Evolutionary conservation across 2,888 invertebrate genomes (phyloP).

Genomic region (Xylota segnis): DNA sequence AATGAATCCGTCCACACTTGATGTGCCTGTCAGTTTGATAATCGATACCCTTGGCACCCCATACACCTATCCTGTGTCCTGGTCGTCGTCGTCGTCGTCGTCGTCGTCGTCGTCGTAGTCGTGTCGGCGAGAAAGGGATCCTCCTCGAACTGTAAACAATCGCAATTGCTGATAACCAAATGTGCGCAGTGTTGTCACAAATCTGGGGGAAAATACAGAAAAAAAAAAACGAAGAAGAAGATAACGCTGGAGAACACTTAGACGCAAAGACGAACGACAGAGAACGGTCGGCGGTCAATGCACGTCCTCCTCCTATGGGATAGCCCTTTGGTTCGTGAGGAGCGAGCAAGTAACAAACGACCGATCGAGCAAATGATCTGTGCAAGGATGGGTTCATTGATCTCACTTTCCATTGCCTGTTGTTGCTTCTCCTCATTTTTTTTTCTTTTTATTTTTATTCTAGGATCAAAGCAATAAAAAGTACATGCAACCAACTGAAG

Average conservation of each 20-base stretch:
- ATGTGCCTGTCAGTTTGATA: conserved; percentile 50
- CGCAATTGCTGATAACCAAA: conserved; percentile 68
- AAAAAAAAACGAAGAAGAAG: conserved; percentile 9
- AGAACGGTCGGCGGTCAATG: conserved; percentile 57
- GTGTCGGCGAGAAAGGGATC: background rate
- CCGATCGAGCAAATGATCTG: conserved; percentile 69
- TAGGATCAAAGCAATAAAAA: conserved; percentile 74
- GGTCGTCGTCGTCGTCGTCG: no score
- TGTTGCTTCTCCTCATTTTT: conserved; percentile 24
- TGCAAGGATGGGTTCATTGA: conserved; percentile 76
- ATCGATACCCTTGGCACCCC: conserved; percentile 63
- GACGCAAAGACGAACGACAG: background rate
- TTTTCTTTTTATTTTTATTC: conserved; percentile 54
- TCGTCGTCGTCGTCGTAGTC: no score
- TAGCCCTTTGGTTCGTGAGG: conserved; percentile 55
- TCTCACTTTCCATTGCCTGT: conserved; percentile 76
- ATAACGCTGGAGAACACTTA: conserved; percentile 37
- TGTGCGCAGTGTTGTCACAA: conserved; percentile 61
- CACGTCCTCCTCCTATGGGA: conserved; percentile 63
- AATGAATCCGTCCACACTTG: conserved; percentile 49
- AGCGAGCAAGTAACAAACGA: conserved; percentile 34
- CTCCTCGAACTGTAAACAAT: conserved; percentile 67
- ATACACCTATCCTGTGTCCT: background rate
- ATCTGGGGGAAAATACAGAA: conserved; percentile 21
- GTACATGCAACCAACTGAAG: conserved; percentile 60